These are phyloP conservation scores for Eupristina koningsbergeri DNA, from an alignment of 1,140 invertebrate genomes.

Conservation along the genomic window DNA sequence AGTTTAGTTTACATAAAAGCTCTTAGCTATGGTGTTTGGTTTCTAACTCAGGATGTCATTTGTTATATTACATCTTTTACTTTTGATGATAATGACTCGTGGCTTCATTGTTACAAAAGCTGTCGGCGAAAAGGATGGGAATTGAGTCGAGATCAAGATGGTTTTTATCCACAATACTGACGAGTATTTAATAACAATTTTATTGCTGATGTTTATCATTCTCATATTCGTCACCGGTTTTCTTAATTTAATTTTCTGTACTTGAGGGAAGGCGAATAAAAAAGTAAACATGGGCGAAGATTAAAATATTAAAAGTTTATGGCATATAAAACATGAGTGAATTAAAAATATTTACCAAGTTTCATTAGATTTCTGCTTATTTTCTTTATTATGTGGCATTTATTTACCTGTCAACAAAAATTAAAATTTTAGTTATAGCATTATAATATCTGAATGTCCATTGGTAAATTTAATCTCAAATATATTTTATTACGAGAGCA, in stretches of 20 bases:
- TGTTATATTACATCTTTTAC: background rate
- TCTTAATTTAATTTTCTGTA: background rate
- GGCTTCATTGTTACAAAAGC: background rate
- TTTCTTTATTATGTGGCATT: background rate
- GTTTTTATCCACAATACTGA: background rate
- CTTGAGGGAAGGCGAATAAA: background rate
- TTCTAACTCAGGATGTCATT: constrained; percentile 17
- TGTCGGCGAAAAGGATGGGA: background rate
- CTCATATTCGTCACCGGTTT: background rate
- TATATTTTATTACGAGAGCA: background rate
- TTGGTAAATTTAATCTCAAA: background rate
- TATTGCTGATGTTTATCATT: constrained; percentile 10
- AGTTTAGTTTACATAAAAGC: background rate
- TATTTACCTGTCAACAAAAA: background rate
- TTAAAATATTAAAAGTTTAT: constrained; percentile 22
- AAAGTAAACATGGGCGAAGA: background rate
- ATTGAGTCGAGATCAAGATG: background rate
- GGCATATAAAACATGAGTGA: background rate
- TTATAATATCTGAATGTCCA: background rate
- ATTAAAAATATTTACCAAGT: background rate
- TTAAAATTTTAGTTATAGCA: background rate
- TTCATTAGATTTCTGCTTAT: background rate
- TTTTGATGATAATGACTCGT: background rate
- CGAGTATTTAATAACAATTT: background rate
- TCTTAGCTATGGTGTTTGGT: background rate